Evolutionary conservation across 1,140 invertebrate genomes (phyloP).

Genomic region (Pseudomyrmex dendroicus): DNA sequence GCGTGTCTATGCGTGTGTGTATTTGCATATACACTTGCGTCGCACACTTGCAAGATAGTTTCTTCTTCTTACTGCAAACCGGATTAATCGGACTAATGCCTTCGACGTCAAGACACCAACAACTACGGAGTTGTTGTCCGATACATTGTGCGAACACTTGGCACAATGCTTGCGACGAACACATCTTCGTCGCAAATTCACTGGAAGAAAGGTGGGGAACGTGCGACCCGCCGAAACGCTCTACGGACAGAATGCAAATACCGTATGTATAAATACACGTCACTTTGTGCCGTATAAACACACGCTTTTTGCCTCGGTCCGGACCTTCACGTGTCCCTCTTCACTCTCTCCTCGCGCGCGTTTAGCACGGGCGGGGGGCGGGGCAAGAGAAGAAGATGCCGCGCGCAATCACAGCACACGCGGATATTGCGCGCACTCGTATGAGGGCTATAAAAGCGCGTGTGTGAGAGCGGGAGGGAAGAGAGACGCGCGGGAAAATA

Average conservation of each 20-base stretch:
- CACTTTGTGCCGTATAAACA: slow-evolving; percentile 26
- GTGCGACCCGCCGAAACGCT: not conserved
- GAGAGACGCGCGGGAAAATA: too few relatives aligned
- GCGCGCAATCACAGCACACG: slow-evolving; percentile 5
- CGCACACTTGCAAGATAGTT: not conserved
- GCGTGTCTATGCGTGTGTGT: not conserved
- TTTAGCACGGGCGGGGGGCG: slow-evolving; percentile 4
- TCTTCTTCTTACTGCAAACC: not conserved
- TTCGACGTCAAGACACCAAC: not conserved
- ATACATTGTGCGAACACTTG: not conserved
- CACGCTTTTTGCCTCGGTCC: slow-evolving; percentile 20
- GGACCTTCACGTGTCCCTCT: slow-evolving; percentile 7
- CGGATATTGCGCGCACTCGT: not conserved
- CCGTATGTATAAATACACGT: not conserved
- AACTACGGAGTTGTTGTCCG: not conserved
- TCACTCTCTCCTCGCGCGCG: not conserved
- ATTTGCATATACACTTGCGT: not conserved
- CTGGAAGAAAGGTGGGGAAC: not conserved
- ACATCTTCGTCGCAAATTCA: not conserved
- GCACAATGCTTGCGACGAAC: too few relatives aligned
- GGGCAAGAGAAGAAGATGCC: not conserved
- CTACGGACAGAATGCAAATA: not conserved
- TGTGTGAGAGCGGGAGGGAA: not conserved
- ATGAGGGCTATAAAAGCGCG: slow-evolving; percentile 4
- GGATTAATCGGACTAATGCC: not conserved